Percentiles rank a stretch among this genome's conserved stretches.
These are phyloP conservation scores for Notiomystis cincta DNA, from an alignment of 2,113 vertebrate species.

Conservation along the genomic window DNA sequence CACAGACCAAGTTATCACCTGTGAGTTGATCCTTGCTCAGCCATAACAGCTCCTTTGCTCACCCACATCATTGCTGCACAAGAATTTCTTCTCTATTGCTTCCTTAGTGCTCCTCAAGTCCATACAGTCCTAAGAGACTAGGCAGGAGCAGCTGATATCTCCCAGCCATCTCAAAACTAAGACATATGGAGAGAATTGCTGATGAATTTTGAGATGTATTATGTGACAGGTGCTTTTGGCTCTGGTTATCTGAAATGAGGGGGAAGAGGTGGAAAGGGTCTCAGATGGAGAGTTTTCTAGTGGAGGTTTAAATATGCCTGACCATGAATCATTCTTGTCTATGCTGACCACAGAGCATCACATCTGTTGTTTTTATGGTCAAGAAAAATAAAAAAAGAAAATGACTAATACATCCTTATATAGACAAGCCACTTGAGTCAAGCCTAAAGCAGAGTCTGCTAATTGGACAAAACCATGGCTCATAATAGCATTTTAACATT, in stretches of 20 bases:
- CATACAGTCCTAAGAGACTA: neutral
- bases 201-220: neutral
- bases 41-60: neutral
- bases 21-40: neutral
- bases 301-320: conserved; percentile 10
- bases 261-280: conserved; percentile 42
- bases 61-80: neutral
- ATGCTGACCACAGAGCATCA: conserved; percentile 51
- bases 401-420: conserved; percentile 40
- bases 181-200: conserved; percentile 29
- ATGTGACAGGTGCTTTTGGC: conserved; percentile 28
- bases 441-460: neutral
- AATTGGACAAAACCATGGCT: conserved; percentile 34
- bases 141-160: conserved; percentile 26
- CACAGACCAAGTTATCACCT: neutral
- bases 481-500: conserved; percentile 6
- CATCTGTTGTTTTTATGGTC: conserved; percentile 55
- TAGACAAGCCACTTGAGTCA: conserved; percentile 37
- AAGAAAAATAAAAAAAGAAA: conserved; percentile 33
- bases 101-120: neutral
- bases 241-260: conserved; percentile 5
- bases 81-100: neutral
- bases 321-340: conserved; percentile 47
- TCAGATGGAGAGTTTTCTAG: conserved; percentile 19
- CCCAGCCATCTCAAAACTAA: conserved; percentile 6